Evolutionary conservation across 2,113 vertebrate genomes (phyloP), one percentile per base, ranked within the genome.

Genomic region (Dolichotis patagonum): DNA sequence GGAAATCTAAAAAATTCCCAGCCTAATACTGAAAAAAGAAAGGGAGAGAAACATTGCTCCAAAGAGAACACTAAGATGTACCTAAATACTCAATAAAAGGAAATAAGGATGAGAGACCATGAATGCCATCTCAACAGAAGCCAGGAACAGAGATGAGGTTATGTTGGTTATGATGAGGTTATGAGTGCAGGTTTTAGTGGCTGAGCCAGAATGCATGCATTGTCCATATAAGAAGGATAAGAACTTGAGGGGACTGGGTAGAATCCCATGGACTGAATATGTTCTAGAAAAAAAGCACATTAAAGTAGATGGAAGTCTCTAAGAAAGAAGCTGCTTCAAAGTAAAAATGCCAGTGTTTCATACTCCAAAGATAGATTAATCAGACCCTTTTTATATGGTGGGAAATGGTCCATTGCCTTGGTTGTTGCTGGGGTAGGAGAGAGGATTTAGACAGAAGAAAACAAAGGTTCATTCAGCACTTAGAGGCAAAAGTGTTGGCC

Each of bases 401-500:
- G 69, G 28, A 95, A 97, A 94, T 62, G 19, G 2, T 91, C 46
- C 52, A 71, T 81, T 81, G 85, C 62, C 56, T 92, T 96, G 35
- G 62, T 67, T 19, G 14, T 26, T 73, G 17, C 28, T 89, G 9
- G 54, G 9, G 1, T 4, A 26, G 26, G 11, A 89, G 32, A 49
- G 41, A 75, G 49, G 60, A 90, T 58, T 91, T 88, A 81, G 5
- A 90, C 20, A 96, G 60, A 84, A 97, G 85, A 28, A 96, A 91
- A 97, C 92, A 98, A 97, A 94, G 32, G 58, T 71, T 96, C 94
- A 94, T 94, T 97, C 85, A 97, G 65, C 11, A 49, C 71, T 93
- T 63, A 87, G 28, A 93, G 20, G 63, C 46, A 97, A 65, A 94
- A 94, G 19, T 62, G 12, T 69, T 88, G 71, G 87, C 58, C 35